Percentiles rank a stretch among this genome's conserved stretches.
Evolutionary conservation across 2,113 vertebrate species (phyloP).

Genomic region (Corynorhinus townsendii): DNA sequence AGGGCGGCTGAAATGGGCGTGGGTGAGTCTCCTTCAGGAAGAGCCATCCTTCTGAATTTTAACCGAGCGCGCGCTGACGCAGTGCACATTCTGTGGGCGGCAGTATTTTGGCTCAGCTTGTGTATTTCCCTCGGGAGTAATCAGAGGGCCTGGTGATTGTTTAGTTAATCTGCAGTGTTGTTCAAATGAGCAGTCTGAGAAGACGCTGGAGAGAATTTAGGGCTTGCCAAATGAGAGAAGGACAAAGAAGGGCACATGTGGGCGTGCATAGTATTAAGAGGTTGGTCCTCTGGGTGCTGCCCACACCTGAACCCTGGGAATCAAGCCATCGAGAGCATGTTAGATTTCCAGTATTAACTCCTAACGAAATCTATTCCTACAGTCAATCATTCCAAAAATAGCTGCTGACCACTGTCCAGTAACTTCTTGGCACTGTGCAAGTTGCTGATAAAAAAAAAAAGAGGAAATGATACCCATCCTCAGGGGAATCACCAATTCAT

Average conservation of each 20-base stretch:
- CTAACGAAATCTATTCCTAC: background rate
- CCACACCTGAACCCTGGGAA: background rate
- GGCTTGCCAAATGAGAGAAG: background rate
- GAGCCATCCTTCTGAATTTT: background rate
- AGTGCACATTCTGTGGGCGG: background rate
- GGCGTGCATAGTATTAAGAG: too few species aligned
- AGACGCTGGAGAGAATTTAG: background rate
- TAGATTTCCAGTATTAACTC: background rate
- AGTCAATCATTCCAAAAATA: background rate
- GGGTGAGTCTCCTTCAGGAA: background rate
- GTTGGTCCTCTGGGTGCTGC: background rate
- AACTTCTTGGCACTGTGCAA: background rate
- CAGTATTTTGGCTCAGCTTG: background rate
- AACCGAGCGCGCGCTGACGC: background rate
- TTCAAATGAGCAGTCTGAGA: background rate
- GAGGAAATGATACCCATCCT: background rate
- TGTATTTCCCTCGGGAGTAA: background rate
- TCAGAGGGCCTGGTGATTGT: background rate
- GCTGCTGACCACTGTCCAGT: background rate
- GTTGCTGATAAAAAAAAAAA: background rate
- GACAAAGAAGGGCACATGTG: too few species aligned
- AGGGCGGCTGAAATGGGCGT: background rate
- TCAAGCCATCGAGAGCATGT: background rate
- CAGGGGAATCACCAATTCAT: background rate
- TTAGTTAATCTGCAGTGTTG: background rate